Conservation (phyloP, 2,888 invertebrate species). For the Lasioglossum malachurum region DNA sequence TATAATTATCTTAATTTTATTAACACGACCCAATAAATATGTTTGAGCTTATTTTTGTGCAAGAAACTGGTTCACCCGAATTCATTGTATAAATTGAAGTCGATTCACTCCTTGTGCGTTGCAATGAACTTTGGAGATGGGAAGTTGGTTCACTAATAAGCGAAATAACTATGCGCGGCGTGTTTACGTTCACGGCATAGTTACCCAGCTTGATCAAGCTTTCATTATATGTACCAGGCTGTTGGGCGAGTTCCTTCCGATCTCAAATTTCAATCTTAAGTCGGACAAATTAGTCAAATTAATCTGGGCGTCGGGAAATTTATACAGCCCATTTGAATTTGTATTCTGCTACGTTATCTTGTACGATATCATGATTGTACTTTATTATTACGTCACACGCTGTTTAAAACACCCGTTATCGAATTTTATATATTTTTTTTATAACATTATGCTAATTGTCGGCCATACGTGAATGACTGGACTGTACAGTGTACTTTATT, state of each 20-base stretch:
- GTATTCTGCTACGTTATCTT: neutral
- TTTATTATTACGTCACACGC: neutral
- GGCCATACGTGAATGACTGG: no score
- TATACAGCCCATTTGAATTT: neutral
- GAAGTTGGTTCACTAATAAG: constrained; percentile 27
- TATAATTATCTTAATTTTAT: no score
- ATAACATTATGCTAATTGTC: no score
- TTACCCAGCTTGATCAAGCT: constrained; percentile 20
- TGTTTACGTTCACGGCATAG: constrained; percentile 50
- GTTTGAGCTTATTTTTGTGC: neutral
- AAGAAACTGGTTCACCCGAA: neutral
- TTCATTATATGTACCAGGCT: neutral
- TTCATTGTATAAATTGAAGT: neutral
- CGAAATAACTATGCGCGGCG: constrained; percentile 2
- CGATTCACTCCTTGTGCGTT: neutral
- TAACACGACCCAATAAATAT: no score
- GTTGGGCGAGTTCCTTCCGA: neutral
- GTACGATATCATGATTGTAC: neutral
- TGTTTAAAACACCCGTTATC: neutral
- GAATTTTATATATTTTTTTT: no score
- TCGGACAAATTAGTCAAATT: constrained; percentile 1
- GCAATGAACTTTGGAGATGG: constrained; percentile 20
- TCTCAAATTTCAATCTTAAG: neutral
- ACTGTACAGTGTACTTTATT: no score
- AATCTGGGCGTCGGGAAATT: neutral